phyloP scores from a whole-genome alignment of 2,888 invertebrate genomes.

The Melinopterus prodromus region DNA sequence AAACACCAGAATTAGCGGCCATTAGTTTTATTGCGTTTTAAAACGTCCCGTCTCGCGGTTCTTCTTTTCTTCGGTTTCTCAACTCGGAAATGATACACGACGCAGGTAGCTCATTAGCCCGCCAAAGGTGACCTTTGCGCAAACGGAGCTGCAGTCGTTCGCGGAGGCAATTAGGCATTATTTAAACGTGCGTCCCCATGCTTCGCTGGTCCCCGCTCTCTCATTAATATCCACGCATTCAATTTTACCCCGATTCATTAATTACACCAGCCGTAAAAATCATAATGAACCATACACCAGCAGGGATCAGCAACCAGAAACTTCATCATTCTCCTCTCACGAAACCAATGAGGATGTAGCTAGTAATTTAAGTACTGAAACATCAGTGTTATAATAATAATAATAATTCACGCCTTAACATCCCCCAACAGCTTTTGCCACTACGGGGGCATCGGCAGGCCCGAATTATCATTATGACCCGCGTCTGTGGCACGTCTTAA shows the following conservation, averaged over 20 bases:
- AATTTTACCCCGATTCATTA: background rate
- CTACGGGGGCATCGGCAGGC: too few relatives aligned
- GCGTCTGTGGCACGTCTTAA: too few relatives aligned
- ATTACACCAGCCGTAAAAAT: background rate
- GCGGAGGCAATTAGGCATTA: conserved; percentile 23
- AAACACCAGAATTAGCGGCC: conserved; percentile 9
- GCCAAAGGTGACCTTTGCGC: conserved; percentile 23
- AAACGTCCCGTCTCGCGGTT: conserved; percentile 17
- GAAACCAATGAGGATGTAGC: background rate
- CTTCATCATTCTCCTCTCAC: background rate
- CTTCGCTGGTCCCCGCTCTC: conserved; percentile 17
- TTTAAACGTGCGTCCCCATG: conserved; percentile 17
- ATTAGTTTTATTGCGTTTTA: conserved; percentile 17
- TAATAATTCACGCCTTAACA: too few relatives aligned
- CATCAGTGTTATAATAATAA: too few relatives aligned
- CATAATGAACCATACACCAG: background rate
- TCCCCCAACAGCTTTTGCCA: too few relatives aligned
- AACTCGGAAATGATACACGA: conserved; percentile 15
- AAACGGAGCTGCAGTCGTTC: conserved; percentile 7
- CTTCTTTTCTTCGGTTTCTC: conserved; percentile 5
- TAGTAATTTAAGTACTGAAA: too few relatives aligned
- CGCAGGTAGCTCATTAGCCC: conserved; percentile 17
- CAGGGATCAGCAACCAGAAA: background rate
- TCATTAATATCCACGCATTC: conserved; percentile 15
- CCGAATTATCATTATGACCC: too few relatives aligned